A percentile compares a stretch with the other conserved stretches of the same genome.
phyloP scores from a whole-genome alignment of 2,888 invertebrate species.

The Melanchra persicariae region DNA sequence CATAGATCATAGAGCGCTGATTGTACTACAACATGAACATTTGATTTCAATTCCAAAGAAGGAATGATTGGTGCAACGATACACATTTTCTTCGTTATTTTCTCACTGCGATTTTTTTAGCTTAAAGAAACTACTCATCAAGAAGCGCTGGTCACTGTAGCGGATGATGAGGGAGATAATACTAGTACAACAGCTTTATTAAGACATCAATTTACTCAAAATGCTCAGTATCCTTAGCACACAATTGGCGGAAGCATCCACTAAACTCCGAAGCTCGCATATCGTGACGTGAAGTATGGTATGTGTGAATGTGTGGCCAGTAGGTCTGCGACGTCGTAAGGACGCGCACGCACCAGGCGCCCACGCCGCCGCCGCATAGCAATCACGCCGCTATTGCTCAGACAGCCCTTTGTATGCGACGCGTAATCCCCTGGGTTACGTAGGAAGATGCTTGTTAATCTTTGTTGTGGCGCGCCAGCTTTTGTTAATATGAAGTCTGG shows the following conservation, averaged over 20 bases:
- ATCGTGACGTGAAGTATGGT: slow-evolving; percentile 37
- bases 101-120: background rate
- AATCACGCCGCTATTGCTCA: slow-evolving; percentile 35
- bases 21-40: slow-evolving; percentile 9
- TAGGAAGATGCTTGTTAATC: slow-evolving; percentile 36
- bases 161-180: slow-evolving; percentile 7
- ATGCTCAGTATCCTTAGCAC: slow-evolving; percentile 40
- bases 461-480: slow-evolving; percentile 20
- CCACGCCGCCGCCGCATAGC: slow-evolving; percentile 54
- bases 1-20: slow-evolving; percentile 11
- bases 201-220: slow-evolving; percentile 36
- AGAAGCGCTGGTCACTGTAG: background rate
- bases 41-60: background rate
- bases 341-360: slow-evolving; percentile 24
- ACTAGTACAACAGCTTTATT: slow-evolving; percentile 31
- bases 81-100: background rate
- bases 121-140: slow-evolving; percentile 3
- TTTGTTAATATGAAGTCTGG: slow-evolving; percentile 13
- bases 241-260: slow-evolving; percentile 50
- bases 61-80: background rate
- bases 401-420: slow-evolving; percentile 45
- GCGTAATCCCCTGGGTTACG: slow-evolving; percentile 36
- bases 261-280: slow-evolving; percentile 37
- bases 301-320: slow-evolving; percentile 36
- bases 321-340: slow-evolving; percentile 32